Evolutionary conservation across 2,888 invertebrate genomes (phyloP), one percentile per base, ranked within the genome.

Genomic region (Sisyra terminalis): DNA sequence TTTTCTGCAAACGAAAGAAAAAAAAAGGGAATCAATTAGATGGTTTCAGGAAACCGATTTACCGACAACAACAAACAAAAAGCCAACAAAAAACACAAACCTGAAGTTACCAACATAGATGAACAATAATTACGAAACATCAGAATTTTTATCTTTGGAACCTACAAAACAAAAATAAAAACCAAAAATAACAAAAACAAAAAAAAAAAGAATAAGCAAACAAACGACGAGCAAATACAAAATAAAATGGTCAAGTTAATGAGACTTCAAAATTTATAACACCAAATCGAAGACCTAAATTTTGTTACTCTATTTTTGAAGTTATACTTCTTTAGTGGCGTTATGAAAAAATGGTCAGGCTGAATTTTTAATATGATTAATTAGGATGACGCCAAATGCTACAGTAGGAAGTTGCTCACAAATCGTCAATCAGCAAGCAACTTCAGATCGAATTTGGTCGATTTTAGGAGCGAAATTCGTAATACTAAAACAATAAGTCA

Each of bases 1-100:
- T 82, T 83, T 56, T 77, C 82, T 82, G 64, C 44, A 49, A 41
- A 40, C n/a, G 14, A 5, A 31, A n/a, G n/a, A 24, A 24, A 24
- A 24, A 39, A 24, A 9, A 11, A 18, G 10, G 7, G 18, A 10
- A 24, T n/a, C 39, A 11, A 39, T 24, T 3, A 15, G 10, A 37
- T 8, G 13, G 5, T 3, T 37, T 34, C 13, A n/a, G 13, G 31
- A 2, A 40, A 29, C 3, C 13, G 8, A 2, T 32, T 14, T 6
- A 45, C 15, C 40, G 18, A 24, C 32, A 30, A 34, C 29, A 39
- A 24, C 24, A 24, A 29, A 36, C 24, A 30, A 43, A 15, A 38
- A 29, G 38, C 31, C 41, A 35, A 46, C 31, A 44, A 30, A 41
- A 44, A 14, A 41, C 24, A 41, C 34, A 43, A 45, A 45, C 43